Base-by-base conservation (phyloP, 30 jellyfish, hydroid and myxozoan genomes). In the Pelagia noctiluca region DNA sequence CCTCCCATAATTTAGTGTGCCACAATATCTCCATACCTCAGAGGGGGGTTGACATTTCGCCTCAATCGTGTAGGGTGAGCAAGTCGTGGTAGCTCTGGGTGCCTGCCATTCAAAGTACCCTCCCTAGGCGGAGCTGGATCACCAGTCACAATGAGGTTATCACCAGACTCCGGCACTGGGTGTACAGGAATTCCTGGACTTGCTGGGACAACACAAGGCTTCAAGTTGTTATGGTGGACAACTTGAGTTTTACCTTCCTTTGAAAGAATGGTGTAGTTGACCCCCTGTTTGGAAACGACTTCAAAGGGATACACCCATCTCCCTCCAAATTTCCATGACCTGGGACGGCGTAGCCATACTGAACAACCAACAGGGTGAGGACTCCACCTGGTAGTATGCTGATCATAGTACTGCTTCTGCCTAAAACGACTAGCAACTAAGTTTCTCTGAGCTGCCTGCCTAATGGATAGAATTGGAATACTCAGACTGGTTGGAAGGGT, bases 171-270 rank as follows among this genome's bases (percentile, higher is more conserved):
- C 1, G 62, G 29, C 34, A 63, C 8, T 1, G 81, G 81, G 49
- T 63, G 35, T 63, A 68, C 32, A 25, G 81, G 24, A 21, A 68
- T 34, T 28, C 63, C 81, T 26, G 32, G 22, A 30, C 33, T 34
- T 29, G 81, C 81, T 68, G 66, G 81, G 3, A 68, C n/a, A 68
- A 68, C 81, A 68, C 81, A 68, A 29, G 62, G 66, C 63, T 68
- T 68, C 64, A 68, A 63, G 28, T 68, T 68, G 63, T 68, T 30
- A 21, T 68, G 68, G 33, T 68, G 81, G 63, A 30, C 63, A 29
- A 68, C 81, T 29, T 30, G 18, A 30, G 32, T 34, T 36, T 68
- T 68, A 26, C 81, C 81, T 26, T n/a, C 66, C 12, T 34, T 68
- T 24, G 81, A 68, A 10, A 63, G 13, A 10, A 68, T 10, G 13